Evolutionary conservation across 1,140 invertebrate species (phyloP), one percentile per base, ranked within the genome.

Genomic region (Apolygus lucorum): DNA sequence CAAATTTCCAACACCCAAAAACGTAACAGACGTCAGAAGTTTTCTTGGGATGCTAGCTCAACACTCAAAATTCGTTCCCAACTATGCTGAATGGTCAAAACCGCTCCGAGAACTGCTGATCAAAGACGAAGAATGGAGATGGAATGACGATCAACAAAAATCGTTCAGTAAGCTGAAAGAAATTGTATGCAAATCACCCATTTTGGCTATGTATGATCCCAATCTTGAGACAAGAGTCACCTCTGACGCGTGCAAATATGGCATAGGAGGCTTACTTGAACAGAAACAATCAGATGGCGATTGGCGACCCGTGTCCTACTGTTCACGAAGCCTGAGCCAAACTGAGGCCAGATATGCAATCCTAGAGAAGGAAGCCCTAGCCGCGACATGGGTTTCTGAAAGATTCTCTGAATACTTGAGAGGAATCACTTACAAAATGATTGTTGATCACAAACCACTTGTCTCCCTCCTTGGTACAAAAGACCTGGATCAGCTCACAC

Each of bases 41-140:
- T 82, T 84, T 70, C 59, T 83, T 0, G 82, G 82, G 0, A 73
- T 82, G 42, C 72, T 75, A 2, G 73, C 75, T 2, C 82, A 78
- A 73, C 79, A 79, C 69, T 52, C 76, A 27, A 67, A 76, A 34
- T 82, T 80, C 73, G 71, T 82, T n/a, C n/a, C n/a, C n/a, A n/a
- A n/a, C n/a, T n/a, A n/a, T n/a, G n/a, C n/a, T n/a, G n/a, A n/a
- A n/a, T 2, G 76, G n/a, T 74, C 77, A 1, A 67, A 70, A 24
- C 77, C 76, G 1, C 59, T 81, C 22, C 75, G 76, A 0, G 70
- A 76, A 17, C 70, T 80, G 26, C 74, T 74, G 2, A 76, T 76
- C 62, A 77, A 79, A 72, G 72, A 75, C 24, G 22, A 34, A 0
- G 1, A 28, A 1, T 81, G 74, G 71, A 63, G 52, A 17, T 81